A percentile compares a stretch with the other conserved stretches of the same genome.
Conservation (phyloP, 2,113 vertebrate genomes). For the Pomatostomus ruficeps region DNA sequence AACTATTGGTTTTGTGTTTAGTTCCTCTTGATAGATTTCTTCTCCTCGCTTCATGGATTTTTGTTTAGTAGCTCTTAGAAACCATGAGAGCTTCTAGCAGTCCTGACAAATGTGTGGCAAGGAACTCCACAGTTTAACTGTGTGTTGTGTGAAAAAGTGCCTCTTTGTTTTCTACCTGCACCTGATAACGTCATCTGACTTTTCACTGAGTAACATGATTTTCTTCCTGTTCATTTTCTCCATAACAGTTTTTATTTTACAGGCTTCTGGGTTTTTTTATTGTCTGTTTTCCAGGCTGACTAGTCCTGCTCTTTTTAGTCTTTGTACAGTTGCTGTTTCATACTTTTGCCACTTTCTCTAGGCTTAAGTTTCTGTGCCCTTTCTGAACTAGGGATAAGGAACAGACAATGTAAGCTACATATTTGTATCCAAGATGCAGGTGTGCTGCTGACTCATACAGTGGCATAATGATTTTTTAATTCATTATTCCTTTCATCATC, state of each 20-base stretch:
- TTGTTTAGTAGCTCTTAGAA: not conserved
- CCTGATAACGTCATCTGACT: not conserved
- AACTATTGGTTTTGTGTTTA: not conserved
- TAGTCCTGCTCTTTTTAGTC: not conserved
- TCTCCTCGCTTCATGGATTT: fast-evolving
- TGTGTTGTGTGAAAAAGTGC: not conserved
- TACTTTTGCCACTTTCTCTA: not conserved
- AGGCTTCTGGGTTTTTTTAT: not conserved
- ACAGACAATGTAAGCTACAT: not conserved
- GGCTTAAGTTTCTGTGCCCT: not conserved
- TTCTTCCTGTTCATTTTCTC: not conserved
- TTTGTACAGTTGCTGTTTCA: not conserved
- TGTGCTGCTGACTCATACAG: not conserved
- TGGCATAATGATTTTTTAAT: not conserved
- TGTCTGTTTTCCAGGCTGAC: not conserved
- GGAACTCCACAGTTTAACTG: not conserved
- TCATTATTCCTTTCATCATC: not conserved
- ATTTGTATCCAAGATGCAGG: not conserved
- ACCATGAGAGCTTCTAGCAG: not conserved
- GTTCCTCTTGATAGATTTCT: not conserved
- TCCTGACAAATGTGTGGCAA: not conserved
- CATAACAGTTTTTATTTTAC: not conserved
- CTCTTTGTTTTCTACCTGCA: not conserved
- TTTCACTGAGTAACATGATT: not conserved
- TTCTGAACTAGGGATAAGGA: not conserved